Evolutionary conservation across 2,888 invertebrate species (phyloP).

Genomic region (Calliphora vomitoria): DNA sequence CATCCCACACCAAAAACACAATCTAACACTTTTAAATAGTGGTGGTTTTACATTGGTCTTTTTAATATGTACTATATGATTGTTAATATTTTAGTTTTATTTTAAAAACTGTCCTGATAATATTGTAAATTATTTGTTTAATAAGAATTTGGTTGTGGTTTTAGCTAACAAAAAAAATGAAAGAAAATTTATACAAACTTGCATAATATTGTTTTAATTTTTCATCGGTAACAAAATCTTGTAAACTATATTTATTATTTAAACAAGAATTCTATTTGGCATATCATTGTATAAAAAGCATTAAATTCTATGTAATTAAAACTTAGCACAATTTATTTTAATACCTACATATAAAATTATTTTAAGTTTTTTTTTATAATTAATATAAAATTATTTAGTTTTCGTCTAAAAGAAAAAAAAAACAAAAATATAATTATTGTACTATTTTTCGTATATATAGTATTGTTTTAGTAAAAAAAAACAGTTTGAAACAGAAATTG

Average conservation of each 20-base stretch:
- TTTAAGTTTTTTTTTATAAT: constrained; percentile 40
- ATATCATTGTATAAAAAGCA: constrained; percentile 63
- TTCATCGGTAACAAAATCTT: constrained; percentile 16
- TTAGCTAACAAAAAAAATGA: constrained; percentile 47
- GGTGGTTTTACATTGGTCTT: constrained; percentile 55
- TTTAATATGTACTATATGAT: constrained; percentile 24
- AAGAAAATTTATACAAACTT: constrained; percentile 1
- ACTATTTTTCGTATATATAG: too few relatives aligned
- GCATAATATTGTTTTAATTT: constrained; percentile 20
- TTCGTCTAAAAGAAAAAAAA: neutral
- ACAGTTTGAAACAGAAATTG: too few relatives aligned
- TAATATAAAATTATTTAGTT: neutral
- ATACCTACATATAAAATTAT: constrained; percentile 28
- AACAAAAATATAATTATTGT: neutral
- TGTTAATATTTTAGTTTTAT: constrained; percentile 13
- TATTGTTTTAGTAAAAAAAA: too few relatives aligned
- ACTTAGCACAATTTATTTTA: constrained; percentile 67
- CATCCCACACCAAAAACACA: constrained; percentile 51
- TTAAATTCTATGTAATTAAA: constrained; percentile 57
- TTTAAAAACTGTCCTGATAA: constrained; percentile 37
- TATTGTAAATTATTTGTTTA: constrained; percentile 41
- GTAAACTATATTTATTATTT: constrained; percentile 44
- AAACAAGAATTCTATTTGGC: constrained; percentile 51
- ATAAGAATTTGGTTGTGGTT: constrained; percentile 66
- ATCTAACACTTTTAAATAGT: constrained; percentile 56